phyloP scores from a whole-genome alignment of 2,888 invertebrate genomes.

The Cactoblastis cactorum region DNA sequence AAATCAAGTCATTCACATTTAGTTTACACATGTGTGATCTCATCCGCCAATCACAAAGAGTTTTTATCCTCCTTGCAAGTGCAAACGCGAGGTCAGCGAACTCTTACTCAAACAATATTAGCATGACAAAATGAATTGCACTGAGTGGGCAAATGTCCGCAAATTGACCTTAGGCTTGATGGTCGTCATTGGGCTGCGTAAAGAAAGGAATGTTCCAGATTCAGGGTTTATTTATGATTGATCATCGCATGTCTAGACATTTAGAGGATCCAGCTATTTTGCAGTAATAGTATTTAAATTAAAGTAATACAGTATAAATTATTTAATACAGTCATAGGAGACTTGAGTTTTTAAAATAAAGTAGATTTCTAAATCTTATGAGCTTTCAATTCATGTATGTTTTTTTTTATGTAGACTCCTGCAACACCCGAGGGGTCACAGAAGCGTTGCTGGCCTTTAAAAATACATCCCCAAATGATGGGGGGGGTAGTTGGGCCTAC shows the following conservation, averaged over 20 bases:
- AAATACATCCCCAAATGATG: no score
- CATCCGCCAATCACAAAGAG: not conserved
- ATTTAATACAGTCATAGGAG: no score
- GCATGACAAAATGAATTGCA: conserved; percentile 4
- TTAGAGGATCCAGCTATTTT: not conserved
- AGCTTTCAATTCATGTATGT: no score
- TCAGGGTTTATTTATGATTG: not conserved
- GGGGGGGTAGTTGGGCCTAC: no score
- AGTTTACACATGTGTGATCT: conserved; percentile 1
- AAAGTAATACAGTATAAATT: not conserved
- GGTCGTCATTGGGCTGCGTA: not conserved
- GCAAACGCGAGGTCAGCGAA: not conserved
- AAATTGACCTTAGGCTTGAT: not conserved
- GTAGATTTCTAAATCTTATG: no score
- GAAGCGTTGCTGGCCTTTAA: no score
- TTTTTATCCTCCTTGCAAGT: not conserved
- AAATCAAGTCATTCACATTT: not conserved
- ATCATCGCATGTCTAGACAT: not conserved
- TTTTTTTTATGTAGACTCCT: no score
- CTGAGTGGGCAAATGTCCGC: not conserved
- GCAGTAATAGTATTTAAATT: not conserved
- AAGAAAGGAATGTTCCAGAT: not conserved
- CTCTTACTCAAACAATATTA: no score
- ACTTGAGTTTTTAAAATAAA: no score
- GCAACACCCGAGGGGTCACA: no score